Evolutionary conservation across 2,888 invertebrate genomes (phyloP).

Genomic region (Eristalinus sepulchralis): DNA sequence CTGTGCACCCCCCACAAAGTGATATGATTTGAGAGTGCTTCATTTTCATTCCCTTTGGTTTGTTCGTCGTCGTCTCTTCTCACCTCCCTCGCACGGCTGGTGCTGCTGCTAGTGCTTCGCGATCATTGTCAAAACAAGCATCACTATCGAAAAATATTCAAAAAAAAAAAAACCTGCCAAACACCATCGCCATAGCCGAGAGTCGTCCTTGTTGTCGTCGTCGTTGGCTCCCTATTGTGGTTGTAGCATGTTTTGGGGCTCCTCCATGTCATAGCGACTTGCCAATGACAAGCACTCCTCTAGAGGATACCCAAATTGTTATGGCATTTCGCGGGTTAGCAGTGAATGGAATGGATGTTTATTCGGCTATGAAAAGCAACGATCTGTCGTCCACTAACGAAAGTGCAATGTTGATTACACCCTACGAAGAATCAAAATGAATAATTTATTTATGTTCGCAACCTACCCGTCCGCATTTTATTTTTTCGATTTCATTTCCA

Average conservation of each 20-base stretch:
- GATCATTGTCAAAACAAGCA: conserved; percentile 36
- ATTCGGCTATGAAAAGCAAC: conserved; percentile 45
- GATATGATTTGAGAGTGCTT: conserved; percentile 57
- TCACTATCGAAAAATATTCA: neutral
- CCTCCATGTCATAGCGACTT: conserved; percentile 8
- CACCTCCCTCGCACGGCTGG: neutral
- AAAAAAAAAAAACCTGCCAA: neutral
- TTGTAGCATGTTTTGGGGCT: conserved; percentile 39
- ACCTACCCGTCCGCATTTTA: conserved; percentile 69
- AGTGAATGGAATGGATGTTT: conserved; percentile 54
- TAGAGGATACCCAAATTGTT: conserved; percentile 27
- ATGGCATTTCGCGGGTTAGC: conserved; percentile 38
- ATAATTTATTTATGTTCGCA: conserved; percentile 64
- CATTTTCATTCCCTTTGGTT: conserved; percentile 3
- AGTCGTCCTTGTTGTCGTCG: conserved; percentile 4
- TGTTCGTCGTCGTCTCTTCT: neutral
- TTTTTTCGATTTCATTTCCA: conserved; percentile 66
- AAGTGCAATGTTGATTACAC: conserved; percentile 62
- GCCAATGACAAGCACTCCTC: conserved; percentile 10
- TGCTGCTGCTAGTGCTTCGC: conserved; percentile 42
- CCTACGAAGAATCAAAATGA: conserved; percentile 67
- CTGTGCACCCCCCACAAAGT: conserved; percentile 13
- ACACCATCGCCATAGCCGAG: conserved; percentile 12
- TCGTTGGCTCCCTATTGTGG: neutral
- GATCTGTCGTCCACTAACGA: conserved; percentile 37